Evolutionary conservation across 2,888 invertebrate species (phyloP), one percentile per base, ranked within the genome.

Genomic region (Brenthis ino): DNA sequence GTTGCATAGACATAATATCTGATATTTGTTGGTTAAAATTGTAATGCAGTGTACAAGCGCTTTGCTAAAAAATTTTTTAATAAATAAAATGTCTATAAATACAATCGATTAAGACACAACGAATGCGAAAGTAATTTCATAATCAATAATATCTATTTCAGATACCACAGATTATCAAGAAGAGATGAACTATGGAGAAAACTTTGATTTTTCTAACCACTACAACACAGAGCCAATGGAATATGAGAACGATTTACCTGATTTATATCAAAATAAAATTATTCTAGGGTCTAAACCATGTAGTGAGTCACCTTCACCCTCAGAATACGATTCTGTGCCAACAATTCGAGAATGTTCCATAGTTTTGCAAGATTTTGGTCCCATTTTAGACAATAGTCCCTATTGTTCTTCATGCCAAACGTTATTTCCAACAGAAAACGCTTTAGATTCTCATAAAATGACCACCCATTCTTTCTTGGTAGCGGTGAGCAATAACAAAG

Each of bases 381-480:
- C 43, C 0, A 43, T 72, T 33, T 63, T 75, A 1, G n/a, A 67
- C 6, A 66, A 60, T 2, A 68, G 67, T 2, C 67, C 69, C 0
- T 72, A 67, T 43, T 77, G 77, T 28, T 8, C 68, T 3, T 43
- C 68, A 2, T 77, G 77, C 43, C 16, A 70, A 20, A 69, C 68
- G 0, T 33, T 76, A 6, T 75, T 77, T 48, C 67, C 75, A 0
- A 74, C 74, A 6, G 70, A 72, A 16, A 74, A 70, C 3, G 67
- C 71, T 2, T 53, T 72, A 24, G 74, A 77, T 13, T 63, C 69
- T 2, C 77, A 78, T 20, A 72, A 71, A 33, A 72, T 73, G 69
- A 20, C 50, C 0, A 53, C 63, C 0, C 77, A 77, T 67, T 77
- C 77, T 0, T 72, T 74, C 16, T 65, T 77, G 0, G 69, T 76